Evolutionary conservation across 2,113 vertebrate genomes (phyloP).

Genomic region (Crotalus helleri): DNA sequence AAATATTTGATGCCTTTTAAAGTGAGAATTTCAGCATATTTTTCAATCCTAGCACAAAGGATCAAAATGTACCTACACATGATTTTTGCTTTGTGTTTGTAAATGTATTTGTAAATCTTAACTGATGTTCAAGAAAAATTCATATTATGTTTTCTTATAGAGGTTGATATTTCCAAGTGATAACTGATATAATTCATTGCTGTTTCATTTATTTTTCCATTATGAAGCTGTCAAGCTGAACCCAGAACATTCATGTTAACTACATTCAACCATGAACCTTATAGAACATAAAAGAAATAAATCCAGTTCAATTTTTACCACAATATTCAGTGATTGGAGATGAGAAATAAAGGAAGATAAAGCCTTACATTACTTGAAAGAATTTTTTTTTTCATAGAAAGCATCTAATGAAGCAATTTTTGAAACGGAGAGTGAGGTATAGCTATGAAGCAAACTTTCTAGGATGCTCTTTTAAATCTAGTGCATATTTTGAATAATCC

Average conservation of each 20-base stretch:
- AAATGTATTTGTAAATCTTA: background rate
- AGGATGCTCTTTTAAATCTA: constrained; percentile 39
- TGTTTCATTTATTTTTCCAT: background rate
- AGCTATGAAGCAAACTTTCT: constrained; percentile 20
- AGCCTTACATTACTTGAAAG: background rate
- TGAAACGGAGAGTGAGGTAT: background rate
- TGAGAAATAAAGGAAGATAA: background rate
- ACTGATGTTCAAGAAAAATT: background rate
- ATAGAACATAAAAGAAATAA: background rate
- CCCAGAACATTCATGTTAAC: background rate
- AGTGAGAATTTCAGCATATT: background rate
- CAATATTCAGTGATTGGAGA: background rate
- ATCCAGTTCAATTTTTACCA: background rate
- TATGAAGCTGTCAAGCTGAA: background rate
- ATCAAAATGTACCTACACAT: background rate
- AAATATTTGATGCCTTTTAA: background rate
- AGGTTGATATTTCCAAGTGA: background rate
- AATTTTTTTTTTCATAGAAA: background rate
- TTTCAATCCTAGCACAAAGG: background rate
- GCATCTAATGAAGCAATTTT: background rate
- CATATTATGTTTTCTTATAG: background rate
- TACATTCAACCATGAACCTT: background rate
- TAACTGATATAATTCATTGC: background rate
- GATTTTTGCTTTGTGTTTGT: background rate
- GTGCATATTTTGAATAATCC: constrained; percentile 29